phyloP scores from a whole-genome alignment of 37 sponge, comb jelly and placozoan genomes.

The Aplysina aerophoba region DNA sequence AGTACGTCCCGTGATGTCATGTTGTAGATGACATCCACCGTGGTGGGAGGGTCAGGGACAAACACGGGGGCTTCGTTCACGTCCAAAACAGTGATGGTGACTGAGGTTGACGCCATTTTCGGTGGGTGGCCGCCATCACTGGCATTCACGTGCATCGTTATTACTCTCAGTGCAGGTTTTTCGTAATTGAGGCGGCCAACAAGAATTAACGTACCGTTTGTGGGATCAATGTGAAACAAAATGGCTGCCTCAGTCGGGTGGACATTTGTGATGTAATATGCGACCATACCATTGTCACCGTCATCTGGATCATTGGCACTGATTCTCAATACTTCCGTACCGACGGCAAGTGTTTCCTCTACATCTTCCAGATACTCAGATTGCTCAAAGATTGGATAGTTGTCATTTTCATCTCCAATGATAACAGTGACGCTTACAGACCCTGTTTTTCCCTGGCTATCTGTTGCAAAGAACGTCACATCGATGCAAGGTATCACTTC shows the following conservation, averaged over 20 bases:
- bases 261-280: conserved; percentile 27
- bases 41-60: not conserved
- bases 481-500: not conserved
- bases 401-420: conserved; percentile 24
- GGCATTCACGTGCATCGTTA: conserved; percentile 44
- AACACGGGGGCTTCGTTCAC: conserved; percentile 15
- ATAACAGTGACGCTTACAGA: not conserved
- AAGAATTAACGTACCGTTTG: conserved; percentile 40
- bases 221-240: conserved; percentile 42
- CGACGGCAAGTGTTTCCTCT: conserved; percentile 42
- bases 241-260: conserved; percentile 19
- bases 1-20: not conserved
- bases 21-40: not conserved
- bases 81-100: conserved; percentile 30
- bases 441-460: not conserved
- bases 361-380: not conserved
- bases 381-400: conserved; percentile 1
- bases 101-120: conserved; percentile 16
- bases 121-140: conserved; percentile 33
- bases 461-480: not conserved
- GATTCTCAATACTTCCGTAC: conserved; percentile 30
- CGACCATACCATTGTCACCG: conserved; percentile 51
- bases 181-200: conserved; percentile 11
- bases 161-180: not conserved
- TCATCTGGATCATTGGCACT: conserved; percentile 52